Conservation (phyloP, 2,797 vertebrate genomes). For the Apodemus agrarius region DNA sequence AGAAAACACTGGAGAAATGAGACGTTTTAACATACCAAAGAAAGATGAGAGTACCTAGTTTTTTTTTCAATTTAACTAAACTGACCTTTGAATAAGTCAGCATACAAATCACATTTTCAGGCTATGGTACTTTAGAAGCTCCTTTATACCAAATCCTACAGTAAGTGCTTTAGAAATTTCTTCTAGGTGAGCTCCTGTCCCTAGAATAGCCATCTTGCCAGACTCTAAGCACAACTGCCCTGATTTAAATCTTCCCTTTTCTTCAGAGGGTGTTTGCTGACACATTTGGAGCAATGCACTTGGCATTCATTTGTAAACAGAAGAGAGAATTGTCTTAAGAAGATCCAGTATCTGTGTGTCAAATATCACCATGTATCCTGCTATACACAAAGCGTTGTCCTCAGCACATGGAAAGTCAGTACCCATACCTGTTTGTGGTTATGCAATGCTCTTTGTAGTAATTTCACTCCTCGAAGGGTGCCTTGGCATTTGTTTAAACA, state of each 20-base stretch:
- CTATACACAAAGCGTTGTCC: not conserved
- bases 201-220: not conserved
- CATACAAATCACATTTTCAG: not conserved
- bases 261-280: not conserved
- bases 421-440: slow-evolving; percentile 25
- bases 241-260: not conserved
- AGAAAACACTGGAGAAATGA: not conserved
- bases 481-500: slow-evolving; percentile 69
- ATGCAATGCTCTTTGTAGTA: slow-evolving; percentile 54
- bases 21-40: not conserved
- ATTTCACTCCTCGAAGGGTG: slow-evolving; percentile 38
- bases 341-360: not conserved
- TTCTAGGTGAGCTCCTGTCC: not conserved
- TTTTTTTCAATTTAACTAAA: not conserved
- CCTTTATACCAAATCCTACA: not conserved
- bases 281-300: not conserved
- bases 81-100: not conserved
- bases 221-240: not conserved
- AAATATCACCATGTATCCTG: not conserved
- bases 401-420: not conserved
- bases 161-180: not conserved
- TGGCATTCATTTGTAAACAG: not conserved
- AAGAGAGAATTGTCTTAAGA: not conserved
- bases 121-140: not conserved
- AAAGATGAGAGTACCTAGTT: not conserved